phyloP scores from a whole-genome alignment of 2,113 vertebrate species.

The Rhea americana region DNA sequence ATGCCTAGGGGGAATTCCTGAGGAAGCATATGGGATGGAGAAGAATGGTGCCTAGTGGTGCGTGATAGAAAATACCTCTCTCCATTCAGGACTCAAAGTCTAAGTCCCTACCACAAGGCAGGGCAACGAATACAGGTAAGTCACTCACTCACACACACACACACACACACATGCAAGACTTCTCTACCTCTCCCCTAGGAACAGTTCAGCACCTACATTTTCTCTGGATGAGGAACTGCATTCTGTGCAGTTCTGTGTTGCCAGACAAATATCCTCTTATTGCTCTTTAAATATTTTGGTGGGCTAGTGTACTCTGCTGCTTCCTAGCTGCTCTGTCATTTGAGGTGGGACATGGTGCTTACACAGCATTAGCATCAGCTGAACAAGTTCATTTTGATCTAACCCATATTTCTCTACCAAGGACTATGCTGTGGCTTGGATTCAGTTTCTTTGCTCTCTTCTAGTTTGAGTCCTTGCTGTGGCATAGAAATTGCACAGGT shows the following conservation, averaged over 20 bases:
- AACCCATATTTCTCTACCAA: neutral
- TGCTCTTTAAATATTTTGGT: neutral
- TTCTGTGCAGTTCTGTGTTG: neutral
- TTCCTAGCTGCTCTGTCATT: neutral
- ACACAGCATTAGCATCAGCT: neutral
- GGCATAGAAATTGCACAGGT: neutral
- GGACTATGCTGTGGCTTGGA: neutral
- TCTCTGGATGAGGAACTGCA: neutral
- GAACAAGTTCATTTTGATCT: neutral
- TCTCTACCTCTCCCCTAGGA: neutral
- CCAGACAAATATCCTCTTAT: neutral
- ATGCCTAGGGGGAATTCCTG: neutral
- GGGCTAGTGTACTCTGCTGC: neutral
- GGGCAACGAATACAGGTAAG: rapidly evolving
- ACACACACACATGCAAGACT: neutral
- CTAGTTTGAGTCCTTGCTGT: neutral
- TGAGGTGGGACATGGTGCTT: neutral
- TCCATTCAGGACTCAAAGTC: neutral
- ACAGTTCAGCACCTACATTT: neutral
- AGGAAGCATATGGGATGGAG: neutral
- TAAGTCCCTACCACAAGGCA: neutral
- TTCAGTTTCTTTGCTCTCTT: neutral
- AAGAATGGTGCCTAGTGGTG: neutral
- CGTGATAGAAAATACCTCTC: neutral
- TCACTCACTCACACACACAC: neutral